A percentile compares a stretch with the other conserved stretches of the same genome.
Evolutionary conservation across 1,140 invertebrate species (phyloP).

Genomic region (Wiebesia pumilae): DNA sequence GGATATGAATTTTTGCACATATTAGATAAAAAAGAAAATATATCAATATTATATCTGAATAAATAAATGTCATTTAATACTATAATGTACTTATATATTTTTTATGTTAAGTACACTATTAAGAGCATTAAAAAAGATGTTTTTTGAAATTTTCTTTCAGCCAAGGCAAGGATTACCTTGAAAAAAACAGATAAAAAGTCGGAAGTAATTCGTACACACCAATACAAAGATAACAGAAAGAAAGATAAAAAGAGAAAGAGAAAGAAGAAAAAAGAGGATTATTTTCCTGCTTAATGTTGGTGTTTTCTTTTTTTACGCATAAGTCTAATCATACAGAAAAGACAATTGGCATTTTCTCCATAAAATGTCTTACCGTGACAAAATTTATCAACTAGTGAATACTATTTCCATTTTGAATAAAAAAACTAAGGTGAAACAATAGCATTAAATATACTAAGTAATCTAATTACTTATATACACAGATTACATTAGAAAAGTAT

Average conservation of each 20-base stretch:
- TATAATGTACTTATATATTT: too few species aligned
- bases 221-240: not conserved
- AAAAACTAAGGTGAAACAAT: conserved; percentile 48
- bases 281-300: not conserved
- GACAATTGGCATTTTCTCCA: not conserved
- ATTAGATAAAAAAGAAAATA: too few species aligned
- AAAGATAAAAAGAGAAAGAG: too few species aligned
- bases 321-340: conserved; percentile 36
- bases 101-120: too few species aligned
- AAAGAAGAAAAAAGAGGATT: not conserved
- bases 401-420: conserved; percentile 57
- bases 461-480: not conserved
- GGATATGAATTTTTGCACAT: too few species aligned
- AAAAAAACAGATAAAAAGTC: not conserved
- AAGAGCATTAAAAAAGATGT: too few species aligned
- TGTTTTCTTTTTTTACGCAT: not conserved
- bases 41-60: too few species aligned
- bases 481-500: too few species aligned
- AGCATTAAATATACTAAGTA: conserved; percentile 36
- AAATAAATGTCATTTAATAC: too few species aligned
- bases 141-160: too few species aligned
- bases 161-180: too few species aligned
- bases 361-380: conserved; percentile 32
- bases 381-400: conserved; percentile 56
- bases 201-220: not conserved